Evolutionary conservation across 2,113 vertebrate species (phyloP).

Genomic region (Macrotis lagotis): DNA sequence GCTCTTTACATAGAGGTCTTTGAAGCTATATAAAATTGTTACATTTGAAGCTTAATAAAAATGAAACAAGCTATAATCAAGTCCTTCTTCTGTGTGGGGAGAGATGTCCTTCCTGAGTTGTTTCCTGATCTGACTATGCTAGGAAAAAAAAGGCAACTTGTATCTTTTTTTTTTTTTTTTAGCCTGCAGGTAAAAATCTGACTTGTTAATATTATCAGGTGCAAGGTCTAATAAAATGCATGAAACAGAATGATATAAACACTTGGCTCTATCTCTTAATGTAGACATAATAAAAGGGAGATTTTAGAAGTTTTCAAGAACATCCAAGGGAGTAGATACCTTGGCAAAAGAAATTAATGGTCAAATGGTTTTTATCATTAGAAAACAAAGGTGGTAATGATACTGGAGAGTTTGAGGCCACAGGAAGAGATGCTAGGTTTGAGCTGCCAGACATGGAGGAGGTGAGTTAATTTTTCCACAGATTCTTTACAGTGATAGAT

Average conservation of each 20-base stretch:
- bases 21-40: conserved; percentile 9
- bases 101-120: conserved; percentile 1
- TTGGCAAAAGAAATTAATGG: not conserved
- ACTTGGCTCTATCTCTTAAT: not conserved
- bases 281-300: not conserved
- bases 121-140: conserved; percentile 14
- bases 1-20: conserved; percentile 2
- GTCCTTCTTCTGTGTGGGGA: not conserved
- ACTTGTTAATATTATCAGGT: conserved; percentile 22
- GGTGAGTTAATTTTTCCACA: not conserved
- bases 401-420: not conserved
- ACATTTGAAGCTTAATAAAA: not conserved
- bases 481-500: not conserved
- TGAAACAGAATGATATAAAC: not conserved
- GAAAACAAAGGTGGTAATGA: not conserved
- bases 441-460: not conserved
- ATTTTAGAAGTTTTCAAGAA: not conserved
- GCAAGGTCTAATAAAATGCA: not conserved
- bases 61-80: conserved; percentile 37
- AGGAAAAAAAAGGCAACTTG: not conserved
- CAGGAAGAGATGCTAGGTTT: not conserved
- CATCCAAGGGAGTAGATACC: not conserved
- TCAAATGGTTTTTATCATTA: not conserved
- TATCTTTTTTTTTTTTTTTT: conserved; percentile 8
- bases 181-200: not conserved